Base-by-base conservation (phyloP, 1,140 invertebrate genomes). In the Agraylea sexmaculata region DNA sequence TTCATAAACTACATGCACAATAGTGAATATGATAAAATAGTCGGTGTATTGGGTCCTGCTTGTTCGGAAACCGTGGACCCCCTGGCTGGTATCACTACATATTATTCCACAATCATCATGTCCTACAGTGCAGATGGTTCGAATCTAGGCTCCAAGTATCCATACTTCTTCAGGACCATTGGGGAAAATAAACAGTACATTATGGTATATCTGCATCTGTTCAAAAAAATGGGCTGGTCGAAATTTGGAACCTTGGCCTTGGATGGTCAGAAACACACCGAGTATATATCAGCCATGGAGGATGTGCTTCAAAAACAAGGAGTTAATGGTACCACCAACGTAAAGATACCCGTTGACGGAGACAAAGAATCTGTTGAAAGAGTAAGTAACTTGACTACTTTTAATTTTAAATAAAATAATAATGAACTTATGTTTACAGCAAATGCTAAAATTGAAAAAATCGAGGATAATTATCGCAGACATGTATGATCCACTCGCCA, bases 41-140 rank as follows among this genome's bases (percentile, higher is more conserved):
- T 80, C 25, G 83, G 83, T 3, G 75, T 88, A 17, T 54, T 87
- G 25, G 85, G 86, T n/a, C 85, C 86, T 3, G 83, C 80, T 6
- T 90, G 86, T 55, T 84, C 81, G 3, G 83, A 88, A 55, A 86
- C 84, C 1, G 78, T 87, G 0, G 83, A 87, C 55, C 82, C 84
- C 0, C 64, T 89, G 12, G 82, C 83, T 7, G 80, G 79, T 0
- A 71, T 89, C n/a, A 80, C 84, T 0, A 81, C 76, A 40, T 75
- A 84, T 52, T 87, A 80, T 49, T 75, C 75, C 42, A 81, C 78
- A 17, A 66, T 85, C 22, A 74, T 85, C 0, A 78, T 89, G 28
- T 86, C 83, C 22, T 90, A 88, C 56, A 80, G 79, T 41, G 85
- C 84, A 2, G 84, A 88, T 54, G 82, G 81, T 1, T 71, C 75